Evolutionary conservation across 2,888 invertebrate genomes (phyloP).

Genomic region (Stomorhina lunata): DNA sequence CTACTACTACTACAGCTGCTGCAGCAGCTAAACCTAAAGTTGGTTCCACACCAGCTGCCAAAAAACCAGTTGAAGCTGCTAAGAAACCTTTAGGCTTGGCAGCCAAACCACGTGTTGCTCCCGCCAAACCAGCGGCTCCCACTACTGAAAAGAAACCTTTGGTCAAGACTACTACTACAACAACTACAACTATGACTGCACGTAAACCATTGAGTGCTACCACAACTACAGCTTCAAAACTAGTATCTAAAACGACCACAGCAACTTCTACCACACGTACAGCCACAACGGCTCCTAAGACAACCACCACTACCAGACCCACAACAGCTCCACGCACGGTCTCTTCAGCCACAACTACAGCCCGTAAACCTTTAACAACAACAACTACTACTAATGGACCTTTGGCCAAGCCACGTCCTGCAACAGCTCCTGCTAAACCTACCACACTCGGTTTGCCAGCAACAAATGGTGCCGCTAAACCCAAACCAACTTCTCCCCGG

Average conservation of each 20-base stretch:
- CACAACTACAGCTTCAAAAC: slow-evolving; percentile 56
- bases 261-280: slow-evolving; percentile 67
- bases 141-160: slow-evolving; percentile 49
- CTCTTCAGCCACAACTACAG: slow-evolving; percentile 43
- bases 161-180: slow-evolving; percentile 11
- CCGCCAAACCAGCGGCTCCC: slow-evolving; percentile 66
- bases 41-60: slow-evolving; percentile 27
- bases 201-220: slow-evolving; percentile 65
- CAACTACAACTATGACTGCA: slow-evolving; percentile 34
- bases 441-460: slow-evolving; percentile 67
- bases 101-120: slow-evolving; percentile 57
- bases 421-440: slow-evolving; percentile 68
- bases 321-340: slow-evolving; percentile 63
- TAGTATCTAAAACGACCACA: slow-evolving; percentile 64
- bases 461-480: slow-evolving; percentile 71
- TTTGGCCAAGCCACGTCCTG: slow-evolving; percentile 69
- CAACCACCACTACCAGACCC: slow-evolving; percentile 60
- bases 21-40: slow-evolving; percentile 59
- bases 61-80: slow-evolving; percentile 10
- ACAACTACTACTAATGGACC: slow-evolving; percentile 58
- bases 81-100: slow-evolving; percentile 42
- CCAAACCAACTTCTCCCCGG: slow-evolving; percentile 75
- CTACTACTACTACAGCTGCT: no score
- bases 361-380: slow-evolving; percentile 66
- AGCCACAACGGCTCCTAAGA: slow-evolving; percentile 63